A percentile compares a stretch with the other conserved stretches of the same genome.
Conservation (phyloP, 2,797 vertebrate species). For the Salarias fasciatus region DNA sequence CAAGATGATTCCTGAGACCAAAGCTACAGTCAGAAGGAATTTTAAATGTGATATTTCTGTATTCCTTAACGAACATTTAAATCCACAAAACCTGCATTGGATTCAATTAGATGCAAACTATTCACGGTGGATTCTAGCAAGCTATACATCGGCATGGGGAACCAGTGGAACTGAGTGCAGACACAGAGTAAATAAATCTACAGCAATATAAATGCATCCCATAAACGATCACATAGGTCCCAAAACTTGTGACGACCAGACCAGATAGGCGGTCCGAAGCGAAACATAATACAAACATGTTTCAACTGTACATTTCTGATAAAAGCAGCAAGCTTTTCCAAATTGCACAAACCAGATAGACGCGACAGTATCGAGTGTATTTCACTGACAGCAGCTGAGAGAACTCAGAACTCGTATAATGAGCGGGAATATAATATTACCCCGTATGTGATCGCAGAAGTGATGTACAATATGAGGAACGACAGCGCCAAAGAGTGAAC, state of each 20-base stretch:
- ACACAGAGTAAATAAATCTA: no score
- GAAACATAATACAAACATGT: conserved; percentile 12
- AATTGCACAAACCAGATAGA: conserved; percentile 25
- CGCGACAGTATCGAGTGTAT: conserved; percentile 13
- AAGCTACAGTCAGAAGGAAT: conserved; percentile 34
- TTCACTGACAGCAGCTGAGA: conserved; percentile 5
- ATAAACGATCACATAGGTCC: no score
- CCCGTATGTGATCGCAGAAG: conserved; percentile 17
- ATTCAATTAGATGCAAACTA: no score
- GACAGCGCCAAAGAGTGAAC: conserved; percentile 28
- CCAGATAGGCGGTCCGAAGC: no score
- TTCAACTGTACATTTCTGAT: conserved; percentile 9
- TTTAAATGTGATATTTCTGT: conserved; percentile 16
- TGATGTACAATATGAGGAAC: conserved; percentile 28
- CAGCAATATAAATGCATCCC: no score
- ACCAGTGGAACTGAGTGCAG: no score
- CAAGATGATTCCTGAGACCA: conserved; percentile 36
- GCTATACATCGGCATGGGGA: no score
- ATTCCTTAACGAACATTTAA: conserved; percentile 27
- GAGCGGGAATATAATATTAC: conserved; percentile 17
- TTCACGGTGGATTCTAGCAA: no score
- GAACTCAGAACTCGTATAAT: conserved; percentile 12
- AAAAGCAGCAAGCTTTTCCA: conserved; percentile 13
- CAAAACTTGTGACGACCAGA: no score
- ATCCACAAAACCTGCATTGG: conserved; percentile 30